phyloP scores from a whole-genome alignment of 2,888 invertebrate species.

The Polyploca ridens region DNA sequence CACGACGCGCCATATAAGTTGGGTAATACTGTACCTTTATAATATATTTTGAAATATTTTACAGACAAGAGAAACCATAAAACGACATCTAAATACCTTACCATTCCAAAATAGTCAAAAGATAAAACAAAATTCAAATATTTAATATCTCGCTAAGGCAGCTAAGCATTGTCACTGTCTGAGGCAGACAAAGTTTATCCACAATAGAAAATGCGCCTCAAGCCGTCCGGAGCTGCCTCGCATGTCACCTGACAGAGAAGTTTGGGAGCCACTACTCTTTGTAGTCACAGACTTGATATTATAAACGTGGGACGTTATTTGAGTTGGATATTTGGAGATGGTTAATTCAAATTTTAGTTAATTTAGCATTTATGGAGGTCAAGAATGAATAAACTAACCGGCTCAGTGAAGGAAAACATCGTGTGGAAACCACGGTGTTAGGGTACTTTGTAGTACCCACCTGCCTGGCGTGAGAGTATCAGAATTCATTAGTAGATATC shows the following conservation, averaged over 20 bases:
- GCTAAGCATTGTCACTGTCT: constrained; percentile 3
- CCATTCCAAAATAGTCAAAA: neutral
- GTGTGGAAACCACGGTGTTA: no score
- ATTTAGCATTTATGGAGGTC: no score
- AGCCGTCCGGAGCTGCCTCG: constrained; percentile 35
- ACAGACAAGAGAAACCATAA: no score
- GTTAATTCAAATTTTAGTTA: neutral
- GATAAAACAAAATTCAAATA: neutral
- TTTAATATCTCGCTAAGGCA: neutral
- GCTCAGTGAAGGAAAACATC: no score
- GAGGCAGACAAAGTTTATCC: constrained; percentile 7
- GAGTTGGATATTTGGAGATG: constrained; percentile 24
- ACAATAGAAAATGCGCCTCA: constrained; percentile 40
- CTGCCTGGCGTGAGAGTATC: no score
- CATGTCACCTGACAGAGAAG: constrained; percentile 36
- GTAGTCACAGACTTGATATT: constrained; percentile 58
- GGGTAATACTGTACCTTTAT: no score
- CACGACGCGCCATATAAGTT: no score
- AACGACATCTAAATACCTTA: no score
- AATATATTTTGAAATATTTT: no score
- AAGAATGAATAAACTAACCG: no score
- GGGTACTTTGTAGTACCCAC: no score
- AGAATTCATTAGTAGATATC: no score
- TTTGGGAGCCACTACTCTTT: constrained; percentile 44
- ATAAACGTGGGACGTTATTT: constrained; percentile 45